Conservation (phyloP, 2,888 invertebrate species). For the Acanthosepion pharaonis region DNA sequence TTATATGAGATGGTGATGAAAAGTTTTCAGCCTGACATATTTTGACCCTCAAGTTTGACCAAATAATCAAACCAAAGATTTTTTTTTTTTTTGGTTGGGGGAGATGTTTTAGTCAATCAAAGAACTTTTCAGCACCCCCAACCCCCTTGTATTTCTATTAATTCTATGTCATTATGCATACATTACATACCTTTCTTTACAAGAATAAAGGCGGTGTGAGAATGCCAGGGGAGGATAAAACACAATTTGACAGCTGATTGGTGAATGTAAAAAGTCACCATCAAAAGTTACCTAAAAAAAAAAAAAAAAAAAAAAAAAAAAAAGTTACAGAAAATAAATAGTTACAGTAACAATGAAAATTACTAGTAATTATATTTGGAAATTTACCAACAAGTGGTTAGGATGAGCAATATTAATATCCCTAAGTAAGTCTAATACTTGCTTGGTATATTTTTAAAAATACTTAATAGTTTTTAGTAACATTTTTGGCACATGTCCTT, state of each 20-base stretch:
- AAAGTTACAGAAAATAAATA: background rate
- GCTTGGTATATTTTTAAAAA: no score
- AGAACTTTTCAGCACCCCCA: no score
- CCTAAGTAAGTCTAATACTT: no score
- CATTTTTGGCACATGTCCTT: no score
- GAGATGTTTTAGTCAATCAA: no score
- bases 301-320: slow-evolving; percentile 51
- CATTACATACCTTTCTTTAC: slow-evolving; percentile 62
- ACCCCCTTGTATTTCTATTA: no score
- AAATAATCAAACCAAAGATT: no score
- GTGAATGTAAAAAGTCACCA: slow-evolving; percentile 86
- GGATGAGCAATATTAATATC: background rate
- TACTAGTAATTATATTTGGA: background rate
- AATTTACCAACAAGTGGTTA: background rate
- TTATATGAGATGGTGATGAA: no score
- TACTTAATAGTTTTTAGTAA: no score
- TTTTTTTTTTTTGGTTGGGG: no score
- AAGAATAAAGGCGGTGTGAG: slow-evolving; percentile 86
- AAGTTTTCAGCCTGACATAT: no score
- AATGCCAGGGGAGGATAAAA: slow-evolving; percentile 89
- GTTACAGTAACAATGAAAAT: background rate
- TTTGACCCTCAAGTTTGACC: no score
- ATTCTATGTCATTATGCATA: background rate
- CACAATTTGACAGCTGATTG: slow-evolving; percentile 82
- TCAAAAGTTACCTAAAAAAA: slow-evolving; percentile 80